Evolutionary conservation across 2,888 invertebrate species (phyloP), one percentile per base, ranked within the genome.

Genomic region (Ryuthela nishihirai): DNA sequence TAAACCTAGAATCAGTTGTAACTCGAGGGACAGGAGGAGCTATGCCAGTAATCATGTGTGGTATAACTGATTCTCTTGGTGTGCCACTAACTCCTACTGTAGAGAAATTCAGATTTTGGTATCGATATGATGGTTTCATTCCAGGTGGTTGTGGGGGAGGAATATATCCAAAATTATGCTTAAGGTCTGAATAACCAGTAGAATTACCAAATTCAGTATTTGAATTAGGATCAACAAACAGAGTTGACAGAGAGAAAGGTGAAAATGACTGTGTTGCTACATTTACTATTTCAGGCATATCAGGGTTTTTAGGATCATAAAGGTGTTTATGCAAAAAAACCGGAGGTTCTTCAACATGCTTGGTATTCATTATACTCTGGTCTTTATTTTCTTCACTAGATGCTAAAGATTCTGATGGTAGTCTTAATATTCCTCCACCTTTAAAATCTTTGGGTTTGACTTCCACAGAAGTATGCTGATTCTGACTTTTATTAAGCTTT

Each of bases 251-350:
- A 17, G 35, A 35, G 10, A 50, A 20, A 12, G 32, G 32, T 20
- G 47, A n/a, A n/a, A n/a, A 38, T 49, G 70, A 64, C 41, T 70
- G 70, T 32, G 71, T 68, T 52, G 56, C 60, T 43, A 50, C 58
- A 44, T 63, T 64, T 2, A 66, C 61, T 65, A 86, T 80, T 63
- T 87, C 87, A 18, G 86, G 86, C 75, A 83, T 85, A 56, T 81
- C 81, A 1, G 83, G 83, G 72, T 83, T 83, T 65, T 80, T 80
- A 1, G 81, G 83, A 72, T 83, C 82, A 66, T 78, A 83, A 5
- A 83, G 72, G 15, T 78, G 80, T 67, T 79, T 78, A 65, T 78
- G 77, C 45, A 75, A 45, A 43, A 39, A 7, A 20, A 12, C n/a
- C n/a, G 41, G 44, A 18, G 54, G 43, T 25, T 55, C 55, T 18